Evolutionary conservation across 2,797 vertebrate genomes (phyloP), one percentile per base, ranked within the genome.

Genomic region (Anguilla marmorata): DNA sequence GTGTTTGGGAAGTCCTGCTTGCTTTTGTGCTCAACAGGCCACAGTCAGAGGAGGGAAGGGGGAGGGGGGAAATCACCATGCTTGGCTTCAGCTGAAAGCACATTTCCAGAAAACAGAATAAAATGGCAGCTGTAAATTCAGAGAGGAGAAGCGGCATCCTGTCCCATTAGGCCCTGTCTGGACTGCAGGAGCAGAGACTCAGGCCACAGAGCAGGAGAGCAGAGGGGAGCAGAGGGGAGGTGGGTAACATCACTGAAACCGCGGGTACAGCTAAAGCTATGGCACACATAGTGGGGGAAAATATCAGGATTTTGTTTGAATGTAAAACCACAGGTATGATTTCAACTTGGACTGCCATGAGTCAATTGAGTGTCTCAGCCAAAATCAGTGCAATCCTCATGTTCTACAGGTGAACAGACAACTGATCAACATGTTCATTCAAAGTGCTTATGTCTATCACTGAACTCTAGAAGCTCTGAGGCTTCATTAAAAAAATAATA

Each of bases 1-100:
- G 74, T 19, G 74, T 2, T 41, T 19, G 33, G 74, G 74, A 79
- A 84, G 83, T 84, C 48, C 83, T 54, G 83, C 84, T 85, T 60
- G n/a, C 48, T 85, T 85, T 85, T 54, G 84, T 85, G 84, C 52
- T 56, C 84, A 85, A 63, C 84, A 85, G 84, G 27, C 52, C 58
- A 58, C 5, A 50, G 84, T 12, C 1, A 8, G 74, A 2, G 74
- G 69, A 24, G 21, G n/a, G 66, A 9, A 19, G 30, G 33, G 84
- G 27, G 50, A 24, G 52, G 27, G 50, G 84, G 50, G 84, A 11
- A 9, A 27, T 58, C 84, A 19, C 16, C 84, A 60, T 58, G 84
- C 84, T 60, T 85, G 84, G 84, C 52, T 85, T 85, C 84, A 85
- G 30, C 50, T 85, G 52, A 85, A 63, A 60, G 58, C 84, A 60